Evolutionary conservation across 1,140 invertebrate species (phyloP).

Genomic region (Scaptomyza pallida): DNA sequence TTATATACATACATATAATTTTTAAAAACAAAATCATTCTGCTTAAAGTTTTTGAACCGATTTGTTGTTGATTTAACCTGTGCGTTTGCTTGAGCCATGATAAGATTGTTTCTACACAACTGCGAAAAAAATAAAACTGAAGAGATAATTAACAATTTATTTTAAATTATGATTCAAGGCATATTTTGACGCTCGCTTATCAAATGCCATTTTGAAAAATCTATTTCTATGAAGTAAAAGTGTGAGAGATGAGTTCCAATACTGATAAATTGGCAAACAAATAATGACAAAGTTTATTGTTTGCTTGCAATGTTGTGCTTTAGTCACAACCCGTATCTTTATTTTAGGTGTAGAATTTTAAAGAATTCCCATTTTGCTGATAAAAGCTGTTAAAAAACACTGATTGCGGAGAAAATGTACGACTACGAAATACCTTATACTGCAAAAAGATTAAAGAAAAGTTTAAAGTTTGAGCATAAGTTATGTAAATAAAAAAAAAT

Average conservation of each 20-base stretch:
- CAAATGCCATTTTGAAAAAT: not conserved
- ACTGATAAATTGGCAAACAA: conserved; percentile 5
- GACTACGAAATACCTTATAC: not conserved
- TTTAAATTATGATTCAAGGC: conserved; percentile 8
- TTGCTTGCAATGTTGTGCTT: conserved; percentile 2
- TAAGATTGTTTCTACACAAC: no score
- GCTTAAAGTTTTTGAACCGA: no score
- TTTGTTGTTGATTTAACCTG: no score
- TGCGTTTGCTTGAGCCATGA: not conserved
- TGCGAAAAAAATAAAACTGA: not conserved
- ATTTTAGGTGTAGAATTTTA: conserved; percentile 3
- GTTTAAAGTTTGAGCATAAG: no score
- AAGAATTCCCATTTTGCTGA: not conserved
- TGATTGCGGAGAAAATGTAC: not conserved
- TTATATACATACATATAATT: no score
- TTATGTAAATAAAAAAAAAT: no score
- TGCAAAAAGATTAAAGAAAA: no score
- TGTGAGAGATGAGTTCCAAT: no score
- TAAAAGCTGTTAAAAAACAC: not conserved
- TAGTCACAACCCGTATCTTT: conserved; percentile 16
- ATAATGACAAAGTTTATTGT: conserved; percentile 10
- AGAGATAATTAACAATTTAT: not conserved
- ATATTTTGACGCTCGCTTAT: conserved; percentile 2
- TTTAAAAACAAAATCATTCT: no score
- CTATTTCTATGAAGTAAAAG: not conserved